Percentiles rank a stretch among this genome's conserved stretches.
phyloP scores from a whole-genome alignment of 2,113 vertebrate species.

The Alethe castanea region DNA sequence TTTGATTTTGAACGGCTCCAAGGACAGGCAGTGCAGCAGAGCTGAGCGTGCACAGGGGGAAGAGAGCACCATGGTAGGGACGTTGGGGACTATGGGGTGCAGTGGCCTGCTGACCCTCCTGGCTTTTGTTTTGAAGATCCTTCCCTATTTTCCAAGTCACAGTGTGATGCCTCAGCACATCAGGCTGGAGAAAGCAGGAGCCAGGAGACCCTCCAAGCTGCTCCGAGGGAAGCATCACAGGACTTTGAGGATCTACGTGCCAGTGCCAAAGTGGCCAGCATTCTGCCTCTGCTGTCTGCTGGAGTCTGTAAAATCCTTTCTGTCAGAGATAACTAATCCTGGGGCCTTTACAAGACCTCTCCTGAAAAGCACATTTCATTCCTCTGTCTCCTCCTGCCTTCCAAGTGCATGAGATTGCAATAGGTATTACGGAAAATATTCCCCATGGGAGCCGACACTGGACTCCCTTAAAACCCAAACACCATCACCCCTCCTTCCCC shows the following conservation, averaged over 20 bases:
- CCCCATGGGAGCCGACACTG: constrained; percentile 23
- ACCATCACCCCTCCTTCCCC: constrained; percentile 49
- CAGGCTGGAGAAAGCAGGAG: neutral
- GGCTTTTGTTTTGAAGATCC: neutral
- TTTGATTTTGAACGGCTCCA: neutral
- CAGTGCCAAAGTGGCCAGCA: neutral
- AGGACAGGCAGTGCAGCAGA: neutral
- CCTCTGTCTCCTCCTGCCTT: constrained; percentile 34
- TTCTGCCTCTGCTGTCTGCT: neutral
- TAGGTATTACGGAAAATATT: constrained; percentile 50
- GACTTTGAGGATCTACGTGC: neutral
- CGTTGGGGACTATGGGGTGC: accelerated
- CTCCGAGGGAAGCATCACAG: neutral
- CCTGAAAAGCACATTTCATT: constrained; percentile 44
- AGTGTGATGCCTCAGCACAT: neutral
- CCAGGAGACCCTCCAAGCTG: neutral
- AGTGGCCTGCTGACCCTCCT: neutral
- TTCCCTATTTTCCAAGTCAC: neutral
- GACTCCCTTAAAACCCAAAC: constrained; percentile 52
- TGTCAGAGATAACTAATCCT: constrained; percentile 52
- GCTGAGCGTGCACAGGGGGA: accelerated
- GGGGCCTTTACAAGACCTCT: constrained; percentile 10
- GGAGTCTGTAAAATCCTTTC: constrained; percentile 12
- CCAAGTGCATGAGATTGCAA: constrained; percentile 41
- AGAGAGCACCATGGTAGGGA: accelerated